phyloP scores from a whole-genome alignment of 2,113 vertebrate genomes.

The Acanthisitta chloris region DNA sequence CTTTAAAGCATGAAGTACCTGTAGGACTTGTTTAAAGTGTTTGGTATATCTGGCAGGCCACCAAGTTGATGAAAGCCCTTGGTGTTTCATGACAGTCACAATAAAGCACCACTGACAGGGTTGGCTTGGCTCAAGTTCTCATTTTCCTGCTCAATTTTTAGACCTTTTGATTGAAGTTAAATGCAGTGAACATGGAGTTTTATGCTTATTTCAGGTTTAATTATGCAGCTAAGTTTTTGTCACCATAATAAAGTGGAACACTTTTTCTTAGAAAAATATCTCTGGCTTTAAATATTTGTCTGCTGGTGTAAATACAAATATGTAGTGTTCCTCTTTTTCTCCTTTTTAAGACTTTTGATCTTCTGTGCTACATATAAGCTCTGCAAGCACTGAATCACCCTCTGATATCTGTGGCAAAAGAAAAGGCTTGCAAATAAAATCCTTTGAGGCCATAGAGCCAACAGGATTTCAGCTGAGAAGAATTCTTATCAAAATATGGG shows the following conservation, averaged over 20 bases:
- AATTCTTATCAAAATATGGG: background rate
- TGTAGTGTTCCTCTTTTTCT: background rate
- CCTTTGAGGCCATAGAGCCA: background rate
- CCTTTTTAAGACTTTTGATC: background rate
- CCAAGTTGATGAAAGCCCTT: constrained; percentile 28
- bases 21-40: constrained; percentile 9
- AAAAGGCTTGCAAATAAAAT: background rate
- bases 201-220: constrained; percentile 24
- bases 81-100: constrained; percentile 16
- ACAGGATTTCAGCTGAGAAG: background rate
- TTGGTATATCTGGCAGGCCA: constrained; percentile 2
- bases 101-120: background rate
- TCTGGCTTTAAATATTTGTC: background rate
- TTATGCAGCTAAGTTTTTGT: background rate
- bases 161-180: constrained; percentile 18
- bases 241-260: background rate
- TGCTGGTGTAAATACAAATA: background rate
- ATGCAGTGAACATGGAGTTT: background rate
- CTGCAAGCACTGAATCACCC: background rate
- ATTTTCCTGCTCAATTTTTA: constrained; percentile 29
- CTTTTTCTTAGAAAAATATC: background rate
- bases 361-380: background rate
- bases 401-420: background rate
- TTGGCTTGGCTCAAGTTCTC: constrained; percentile 9
- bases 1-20: background rate